phyloP scores from a whole-genome alignment of 2,888 invertebrate species.

The Balanococcus diminutus region DNA sequence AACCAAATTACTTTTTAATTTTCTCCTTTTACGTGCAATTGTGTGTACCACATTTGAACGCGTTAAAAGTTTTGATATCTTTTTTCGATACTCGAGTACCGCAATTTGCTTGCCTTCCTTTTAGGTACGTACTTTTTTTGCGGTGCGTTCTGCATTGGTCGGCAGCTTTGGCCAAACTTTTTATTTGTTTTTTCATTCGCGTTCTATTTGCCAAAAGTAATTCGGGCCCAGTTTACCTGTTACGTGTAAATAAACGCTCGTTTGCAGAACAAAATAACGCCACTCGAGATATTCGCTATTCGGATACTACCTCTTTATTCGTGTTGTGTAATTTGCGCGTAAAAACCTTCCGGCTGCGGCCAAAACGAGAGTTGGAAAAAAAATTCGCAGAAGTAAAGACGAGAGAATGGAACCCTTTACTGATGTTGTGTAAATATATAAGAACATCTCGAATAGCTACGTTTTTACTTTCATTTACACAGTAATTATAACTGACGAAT shows the following conservation, averaged over 20 bases:
- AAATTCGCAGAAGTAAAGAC: neutral
- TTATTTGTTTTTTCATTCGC: neutral
- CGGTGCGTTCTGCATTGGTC: neutral
- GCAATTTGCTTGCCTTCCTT: neutral
- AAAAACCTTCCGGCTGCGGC: conserved; percentile 3
- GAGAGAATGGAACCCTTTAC: neutral
- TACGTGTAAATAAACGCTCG: neutral
- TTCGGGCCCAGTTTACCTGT: neutral
- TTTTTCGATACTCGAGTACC: neutral
- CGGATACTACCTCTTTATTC: neutral
- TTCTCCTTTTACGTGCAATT: conserved; percentile 35
- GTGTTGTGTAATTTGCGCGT: neutral
- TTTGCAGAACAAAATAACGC: neutral
- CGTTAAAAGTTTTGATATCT: neutral
- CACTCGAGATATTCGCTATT: neutral
- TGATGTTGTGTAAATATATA: neutral
- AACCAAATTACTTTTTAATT: conserved; percentile 52
- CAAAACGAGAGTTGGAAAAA: neutral
- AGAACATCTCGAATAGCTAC: neutral
- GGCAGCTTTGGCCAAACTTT: neutral
- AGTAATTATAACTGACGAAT: neutral
- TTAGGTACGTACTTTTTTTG: neutral
- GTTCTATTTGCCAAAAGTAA: neutral
- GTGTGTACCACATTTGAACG: neutral
- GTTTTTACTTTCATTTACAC: neutral